Conservation (phyloP, 2,888 invertebrate genomes). For the Alviniconcha strummeri region DNA sequence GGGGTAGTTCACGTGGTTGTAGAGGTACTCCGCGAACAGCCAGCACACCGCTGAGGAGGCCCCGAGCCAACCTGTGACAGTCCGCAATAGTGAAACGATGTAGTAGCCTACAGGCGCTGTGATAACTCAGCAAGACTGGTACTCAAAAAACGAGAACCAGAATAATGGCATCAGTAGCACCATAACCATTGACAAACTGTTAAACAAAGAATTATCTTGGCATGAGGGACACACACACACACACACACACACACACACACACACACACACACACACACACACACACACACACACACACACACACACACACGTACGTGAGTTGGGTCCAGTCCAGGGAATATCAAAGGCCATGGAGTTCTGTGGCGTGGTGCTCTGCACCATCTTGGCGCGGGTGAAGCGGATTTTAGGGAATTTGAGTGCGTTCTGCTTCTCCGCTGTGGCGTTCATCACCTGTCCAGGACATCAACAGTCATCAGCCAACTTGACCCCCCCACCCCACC, state of each 20-base stretch:
- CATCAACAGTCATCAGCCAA: neutral
- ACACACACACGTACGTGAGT: slow-evolving; percentile 30
- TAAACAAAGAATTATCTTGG: too few relatives aligned
- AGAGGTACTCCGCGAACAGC: slow-evolving; percentile 65
- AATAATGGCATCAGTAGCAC: neutral
- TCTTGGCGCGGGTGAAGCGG: slow-evolving; percentile 35
- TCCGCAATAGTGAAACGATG: too few relatives aligned
- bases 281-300: too few relatives aligned
- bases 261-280: too few relatives aligned
- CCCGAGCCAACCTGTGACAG: too few relatives aligned
- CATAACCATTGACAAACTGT: too few relatives aligned
- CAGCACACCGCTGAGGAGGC: slow-evolving; percentile 68
- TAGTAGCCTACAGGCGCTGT: too few relatives aligned
- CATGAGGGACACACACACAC: too few relatives aligned
- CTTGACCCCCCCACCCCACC: neutral
- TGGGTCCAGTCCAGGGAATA: slow-evolving; percentile 39
- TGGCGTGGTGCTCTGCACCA: slow-evolving; percentile 29
- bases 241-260: too few relatives aligned
- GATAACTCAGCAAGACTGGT: too few relatives aligned
- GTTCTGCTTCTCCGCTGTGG: slow-evolving; percentile 41
- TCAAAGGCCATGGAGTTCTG: slow-evolving; percentile 28
- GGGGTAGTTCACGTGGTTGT: slow-evolving; percentile 57
- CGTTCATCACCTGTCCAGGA: slow-evolving; percentile 44
- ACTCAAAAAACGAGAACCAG: neutral
- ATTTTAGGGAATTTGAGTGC: slow-evolving; percentile 45